Evolutionary conservation across 2,888 invertebrate genomes (phyloP).

Genomic region (Pilophorus perplexus): DNA sequence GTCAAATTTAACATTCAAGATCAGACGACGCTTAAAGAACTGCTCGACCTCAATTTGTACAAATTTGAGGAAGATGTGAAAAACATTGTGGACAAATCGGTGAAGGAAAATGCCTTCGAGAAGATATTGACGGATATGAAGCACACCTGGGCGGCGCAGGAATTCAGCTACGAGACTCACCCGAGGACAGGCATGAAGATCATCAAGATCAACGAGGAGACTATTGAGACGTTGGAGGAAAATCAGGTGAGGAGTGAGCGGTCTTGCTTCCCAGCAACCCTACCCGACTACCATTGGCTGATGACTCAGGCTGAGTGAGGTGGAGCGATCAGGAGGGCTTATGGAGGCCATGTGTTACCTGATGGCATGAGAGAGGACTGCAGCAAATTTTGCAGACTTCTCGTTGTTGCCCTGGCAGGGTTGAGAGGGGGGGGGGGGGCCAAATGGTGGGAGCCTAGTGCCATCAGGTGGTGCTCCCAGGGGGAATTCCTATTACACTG

Average conservation of each 20-base stretch:
- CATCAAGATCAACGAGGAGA: constrained; percentile 78
- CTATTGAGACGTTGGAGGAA: constrained; percentile 89
- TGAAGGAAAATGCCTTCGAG: constrained; percentile 96
- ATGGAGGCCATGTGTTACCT: too few relatives aligned
- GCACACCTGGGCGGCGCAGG: constrained; percentile 75
- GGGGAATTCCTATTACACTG: too few relatives aligned
- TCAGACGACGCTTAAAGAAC: constrained; percentile 81
- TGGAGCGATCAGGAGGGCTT: too few relatives aligned
- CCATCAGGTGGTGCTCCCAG: too few relatives aligned
- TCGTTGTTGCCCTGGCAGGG: too few relatives aligned
- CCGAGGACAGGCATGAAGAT: constrained; percentile 76
- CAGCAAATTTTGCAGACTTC: too few relatives aligned
- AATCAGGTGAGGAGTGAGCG: constrained; percentile 85
- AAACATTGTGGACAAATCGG: constrained; percentile 91
- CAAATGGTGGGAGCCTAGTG: too few relatives aligned
- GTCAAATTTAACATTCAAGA: constrained; percentile 79
- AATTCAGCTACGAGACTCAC: constrained; percentile 75
- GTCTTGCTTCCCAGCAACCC: too few relatives aligned
- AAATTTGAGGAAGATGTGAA: constrained; percentile 91
- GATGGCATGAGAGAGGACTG: too few relatives aligned
- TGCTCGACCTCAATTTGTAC: constrained; percentile 83
- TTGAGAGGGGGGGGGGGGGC: too few relatives aligned
- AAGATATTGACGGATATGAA: constrained; percentile 84
- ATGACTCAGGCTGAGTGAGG: too few relatives aligned
- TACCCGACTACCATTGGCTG: too few relatives aligned